Evolutionary conservation across 1,140 invertebrate species (phyloP).

Genomic region (Ceratoteleas bidentatus): DNA sequence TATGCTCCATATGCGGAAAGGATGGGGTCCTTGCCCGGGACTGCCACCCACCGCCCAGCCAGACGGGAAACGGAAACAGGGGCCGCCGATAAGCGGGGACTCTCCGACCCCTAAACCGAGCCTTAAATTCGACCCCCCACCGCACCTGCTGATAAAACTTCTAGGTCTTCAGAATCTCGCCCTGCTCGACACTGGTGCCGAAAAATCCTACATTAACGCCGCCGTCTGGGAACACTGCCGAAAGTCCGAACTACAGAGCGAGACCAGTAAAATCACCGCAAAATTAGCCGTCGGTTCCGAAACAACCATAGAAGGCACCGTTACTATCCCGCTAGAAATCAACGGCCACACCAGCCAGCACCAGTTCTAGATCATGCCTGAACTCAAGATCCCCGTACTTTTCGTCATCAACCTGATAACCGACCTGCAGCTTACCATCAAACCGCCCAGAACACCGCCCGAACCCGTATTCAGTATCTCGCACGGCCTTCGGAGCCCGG

Average conservation of each 20-base stretch:
- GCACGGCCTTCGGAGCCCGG: too few relatives aligned
- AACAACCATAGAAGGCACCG: too few relatives aligned
- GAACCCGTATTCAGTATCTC: too few relatives aligned
- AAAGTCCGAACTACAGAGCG: too few relatives aligned
- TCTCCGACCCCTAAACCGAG: not conserved
- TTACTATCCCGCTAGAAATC: too few relatives aligned
- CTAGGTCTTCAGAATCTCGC: not conserved
- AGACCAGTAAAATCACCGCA: not conserved
- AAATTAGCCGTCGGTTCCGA: not conserved
- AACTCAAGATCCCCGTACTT: not conserved
- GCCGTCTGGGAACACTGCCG: not conserved
- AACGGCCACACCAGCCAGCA: too few relatives aligned
- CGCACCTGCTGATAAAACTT: not conserved
- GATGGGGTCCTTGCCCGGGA: conserved; percentile 8
- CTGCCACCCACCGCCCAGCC: conserved; percentile 7
- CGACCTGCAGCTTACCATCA: too few relatives aligned
- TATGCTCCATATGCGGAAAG: conserved; percentile 14
- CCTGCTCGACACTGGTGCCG: not conserved
- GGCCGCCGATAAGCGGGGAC: not conserved
- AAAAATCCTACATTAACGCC: not conserved
- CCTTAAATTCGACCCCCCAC: not conserved
- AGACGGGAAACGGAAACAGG: conserved; percentile 12
- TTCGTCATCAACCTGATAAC: not conserved
- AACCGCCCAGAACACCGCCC: not conserved
- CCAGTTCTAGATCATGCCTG: not conserved